Conservation (phyloP, 1,140 invertebrate species). For the Drosophila rhopaloa region DNA sequence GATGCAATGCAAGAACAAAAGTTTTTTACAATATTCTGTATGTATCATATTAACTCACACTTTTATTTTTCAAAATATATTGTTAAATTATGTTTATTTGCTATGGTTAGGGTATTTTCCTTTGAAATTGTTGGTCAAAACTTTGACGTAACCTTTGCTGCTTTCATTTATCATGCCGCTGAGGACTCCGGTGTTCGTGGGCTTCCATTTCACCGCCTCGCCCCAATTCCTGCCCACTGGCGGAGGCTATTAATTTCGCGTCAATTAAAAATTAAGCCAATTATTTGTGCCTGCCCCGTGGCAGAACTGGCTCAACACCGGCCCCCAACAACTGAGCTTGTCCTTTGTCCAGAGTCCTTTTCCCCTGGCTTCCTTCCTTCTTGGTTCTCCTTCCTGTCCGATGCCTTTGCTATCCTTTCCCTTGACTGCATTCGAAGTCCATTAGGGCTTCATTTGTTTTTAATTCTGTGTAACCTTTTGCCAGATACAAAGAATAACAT, state of each 20-base stretch:
- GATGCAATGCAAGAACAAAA: background rate
- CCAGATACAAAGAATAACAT: constrained; percentile 62
- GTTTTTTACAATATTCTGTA: background rate
- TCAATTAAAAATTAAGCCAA: constrained; percentile 83
- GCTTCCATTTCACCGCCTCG: constrained; percentile 30
- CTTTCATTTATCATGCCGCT: constrained; percentile 57
- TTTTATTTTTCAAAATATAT: background rate
- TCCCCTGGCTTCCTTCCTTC: background rate
- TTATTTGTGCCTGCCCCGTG: constrained; percentile 67
- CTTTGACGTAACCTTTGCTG: constrained; percentile 25
- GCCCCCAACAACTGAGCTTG: constrained; percentile 30
- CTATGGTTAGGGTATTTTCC: constrained; percentile 16
- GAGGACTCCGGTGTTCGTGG: constrained; percentile 20
- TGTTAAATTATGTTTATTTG: background rate
- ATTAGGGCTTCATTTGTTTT: constrained; percentile 83
- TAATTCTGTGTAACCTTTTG: constrained; percentile 80
- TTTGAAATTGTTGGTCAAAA: constrained; percentile 25
- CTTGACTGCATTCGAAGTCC: constrained; percentile 70
- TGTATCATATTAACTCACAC: too few species aligned
- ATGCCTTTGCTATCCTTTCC: constrained; percentile 27
- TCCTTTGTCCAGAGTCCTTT: constrained; percentile 5
- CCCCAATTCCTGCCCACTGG: constrained; percentile 35
- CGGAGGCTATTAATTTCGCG: constrained; percentile 79
- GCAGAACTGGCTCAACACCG: constrained; percentile 46
- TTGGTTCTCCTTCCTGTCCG: constrained; percentile 4